Evolutionary conservation across 2,888 invertebrate species (phyloP), one percentile per base, ranked within the genome.

Genomic region (Gisinianus flammeolus): DNA sequence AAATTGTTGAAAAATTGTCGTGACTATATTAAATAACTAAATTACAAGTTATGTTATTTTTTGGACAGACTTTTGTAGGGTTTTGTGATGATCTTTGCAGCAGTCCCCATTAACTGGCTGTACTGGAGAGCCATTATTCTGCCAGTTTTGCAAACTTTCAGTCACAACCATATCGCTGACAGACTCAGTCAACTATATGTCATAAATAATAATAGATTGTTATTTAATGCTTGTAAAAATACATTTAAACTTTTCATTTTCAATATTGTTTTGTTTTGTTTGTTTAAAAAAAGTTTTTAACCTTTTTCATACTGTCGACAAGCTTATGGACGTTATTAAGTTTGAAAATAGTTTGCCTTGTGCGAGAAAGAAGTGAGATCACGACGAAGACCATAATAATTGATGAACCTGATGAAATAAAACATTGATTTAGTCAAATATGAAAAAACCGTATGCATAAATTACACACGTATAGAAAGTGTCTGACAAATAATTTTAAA

Each of bases 331-430:
- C 86, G 82, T 88, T 90, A 71, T 88, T 90, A 81, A 92, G 91
- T 81, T 90, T 90, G 74, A 93, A 86, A 80, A 94, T 88, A 81
- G 90, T 90, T 83, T 92, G 88, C 79, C 92, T 89, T 76, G 93
- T 87, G 24, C 93, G 93, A 69, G 92, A 91, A 6, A 94, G 88
- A 71, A 93, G 88, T 85, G 92, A 92, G 24, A 94, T 90, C 66
- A 93, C 92, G 2, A 93, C 92, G 87, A 92, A 95, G 0, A 93
- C 91, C 67, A 96, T 89, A 85, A 95, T 93, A 88, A 93, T 93
- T 56, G 91, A 92, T 0, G 94, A 94, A 2, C 95, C 95, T 58
- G n/a, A n/a, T n/a, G n/a, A n/a, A n/a, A n/a, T n/a, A n/a, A n/a
- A n/a, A n/a, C n/a, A n/a, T n/a, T n/a, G n/a, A n/a, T n/a, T n/a